These are phyloP conservation scores for Diacarnus erythraeanus DNA, from an alignment of 37 sponge, comb jelly and placozoan genomes.

Conservation along the genomic window DNA sequence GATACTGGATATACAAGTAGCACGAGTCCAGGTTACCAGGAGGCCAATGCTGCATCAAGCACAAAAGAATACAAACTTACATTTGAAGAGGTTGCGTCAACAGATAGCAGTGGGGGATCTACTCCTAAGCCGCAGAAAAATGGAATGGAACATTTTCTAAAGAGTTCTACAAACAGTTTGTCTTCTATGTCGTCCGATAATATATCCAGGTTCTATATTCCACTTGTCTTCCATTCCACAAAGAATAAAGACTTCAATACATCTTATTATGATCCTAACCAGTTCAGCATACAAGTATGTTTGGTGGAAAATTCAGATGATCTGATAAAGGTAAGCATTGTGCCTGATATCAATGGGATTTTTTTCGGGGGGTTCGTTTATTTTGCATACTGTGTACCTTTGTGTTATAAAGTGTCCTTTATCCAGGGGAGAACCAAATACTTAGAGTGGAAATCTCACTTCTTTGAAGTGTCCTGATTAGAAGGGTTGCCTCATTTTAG, in stretches of 20 bases:
- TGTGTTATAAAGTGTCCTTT: no score
- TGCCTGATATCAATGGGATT: no score
- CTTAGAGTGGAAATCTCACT: no score
- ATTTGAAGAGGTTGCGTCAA: background rate
- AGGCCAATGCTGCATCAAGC: background rate
- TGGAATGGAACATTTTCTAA: background rate
- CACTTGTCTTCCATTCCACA: slow-evolving; percentile 32
- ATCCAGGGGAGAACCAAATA: no score
- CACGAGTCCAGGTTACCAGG: slow-evolving; percentile 27
- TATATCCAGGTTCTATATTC: slow-evolving; percentile 17
- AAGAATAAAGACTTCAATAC: background rate
- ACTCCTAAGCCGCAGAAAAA: background rate
- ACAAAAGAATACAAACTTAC: background rate
- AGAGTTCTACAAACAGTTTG: background rate
- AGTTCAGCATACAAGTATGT: slow-evolving; percentile 48
- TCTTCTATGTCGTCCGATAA: slow-evolving; percentile 5
- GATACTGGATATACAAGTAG: slow-evolving; percentile 57
- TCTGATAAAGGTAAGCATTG: slow-evolving; percentile 34
- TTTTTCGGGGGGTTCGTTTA: no score
- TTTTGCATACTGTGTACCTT: no score
- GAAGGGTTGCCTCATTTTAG: no score
- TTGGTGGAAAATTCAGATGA: slow-evolving; percentile 47
- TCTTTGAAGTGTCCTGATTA: no score
- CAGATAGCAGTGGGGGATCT: background rate
- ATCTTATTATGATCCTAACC: background rate